Percentiles rank a stretch among this genome's conserved stretches.
phyloP scores from a whole-genome alignment of 2,113 vertebrate genomes.

The Dinomys branickii region DNA sequence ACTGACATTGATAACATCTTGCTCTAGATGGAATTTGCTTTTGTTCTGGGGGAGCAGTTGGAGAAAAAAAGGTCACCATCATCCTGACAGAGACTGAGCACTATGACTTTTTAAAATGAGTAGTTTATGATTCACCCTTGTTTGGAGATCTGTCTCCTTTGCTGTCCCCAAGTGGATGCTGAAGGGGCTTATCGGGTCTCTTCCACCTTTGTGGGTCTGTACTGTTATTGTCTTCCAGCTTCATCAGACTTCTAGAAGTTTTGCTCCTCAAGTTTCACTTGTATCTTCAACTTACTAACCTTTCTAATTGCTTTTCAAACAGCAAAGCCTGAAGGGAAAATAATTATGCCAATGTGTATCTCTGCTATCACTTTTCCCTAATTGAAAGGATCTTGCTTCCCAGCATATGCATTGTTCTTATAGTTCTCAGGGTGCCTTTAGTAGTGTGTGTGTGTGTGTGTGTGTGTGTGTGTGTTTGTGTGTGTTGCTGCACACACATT shows the following conservation, averaged over 20 bases:
- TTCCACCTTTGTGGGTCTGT: background rate
- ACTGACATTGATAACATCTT: background rate
- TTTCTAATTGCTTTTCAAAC: background rate
- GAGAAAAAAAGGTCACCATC: background rate
- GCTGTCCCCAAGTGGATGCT: background rate
- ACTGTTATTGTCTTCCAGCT: background rate
- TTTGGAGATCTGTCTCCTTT: background rate
- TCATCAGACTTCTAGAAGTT: background rate
- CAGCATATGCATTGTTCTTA: background rate
- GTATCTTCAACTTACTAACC: background rate
- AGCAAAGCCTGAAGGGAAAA: background rate
- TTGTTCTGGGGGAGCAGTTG: background rate
- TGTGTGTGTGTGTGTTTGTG: background rate
- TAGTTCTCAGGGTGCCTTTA: background rate
- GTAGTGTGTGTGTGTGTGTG: background rate
- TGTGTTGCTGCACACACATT: background rate
- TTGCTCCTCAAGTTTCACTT: background rate
- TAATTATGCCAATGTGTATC: background rate
- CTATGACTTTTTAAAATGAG: background rate
- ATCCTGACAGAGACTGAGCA: background rate
- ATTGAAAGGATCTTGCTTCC: background rate
- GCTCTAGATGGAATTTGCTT: background rate
- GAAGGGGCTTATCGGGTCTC: background rate
- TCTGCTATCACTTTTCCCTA: background rate
- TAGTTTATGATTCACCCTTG: background rate